Conservation (phyloP, 2,888 invertebrate genomes). For the Onthophagus sagittarius region DNA sequence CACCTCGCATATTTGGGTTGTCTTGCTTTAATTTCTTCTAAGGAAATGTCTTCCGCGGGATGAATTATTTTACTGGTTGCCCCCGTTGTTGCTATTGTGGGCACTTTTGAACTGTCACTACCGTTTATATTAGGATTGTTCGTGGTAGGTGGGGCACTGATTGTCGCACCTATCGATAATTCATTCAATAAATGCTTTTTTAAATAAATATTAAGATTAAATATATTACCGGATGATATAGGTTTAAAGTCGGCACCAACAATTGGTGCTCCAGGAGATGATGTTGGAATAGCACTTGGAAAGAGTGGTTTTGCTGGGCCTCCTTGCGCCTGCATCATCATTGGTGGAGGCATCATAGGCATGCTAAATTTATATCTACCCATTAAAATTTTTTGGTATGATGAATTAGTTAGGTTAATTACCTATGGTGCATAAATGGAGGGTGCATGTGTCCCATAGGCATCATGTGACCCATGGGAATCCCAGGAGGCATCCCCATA, state of each 20-base stretch:
- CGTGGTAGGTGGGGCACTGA: constrained; percentile 69
- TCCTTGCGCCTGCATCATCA: constrained; percentile 55
- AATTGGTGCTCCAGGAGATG: constrained; percentile 54
- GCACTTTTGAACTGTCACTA: constrained; percentile 39
- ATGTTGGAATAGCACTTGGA: constrained; percentile 69
- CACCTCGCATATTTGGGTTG: constrained; percentile 58
- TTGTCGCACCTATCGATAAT: constrained; percentile 61
- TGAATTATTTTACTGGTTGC: constrained; percentile 88
- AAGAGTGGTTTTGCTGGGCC: constrained; percentile 73
- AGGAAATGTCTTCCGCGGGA: constrained; percentile 87
- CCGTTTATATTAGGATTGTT: constrained; percentile 35
- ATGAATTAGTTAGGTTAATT: constrained; percentile 7
- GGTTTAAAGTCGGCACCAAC: constrained; percentile 61
- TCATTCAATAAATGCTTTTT: neutral
- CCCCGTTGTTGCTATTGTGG: constrained; percentile 72
- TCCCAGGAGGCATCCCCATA: constrained; percentile 55
- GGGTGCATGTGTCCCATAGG: constrained; percentile 60
- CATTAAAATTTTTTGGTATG: neutral
- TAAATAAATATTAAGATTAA: constrained; percentile 17
- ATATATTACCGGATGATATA: constrained; percentile 51
- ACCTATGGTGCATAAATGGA: constrained; percentile 35
- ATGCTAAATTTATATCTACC: constrained; percentile 44
- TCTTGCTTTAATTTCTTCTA: constrained; percentile 78
- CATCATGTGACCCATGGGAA: constrained; percentile 63
- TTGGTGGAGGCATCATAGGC: constrained; percentile 50